phyloP scores from a whole-genome alignment of 2,888 invertebrate genomes.

The Branchipolynoe longqiensis region DNA sequence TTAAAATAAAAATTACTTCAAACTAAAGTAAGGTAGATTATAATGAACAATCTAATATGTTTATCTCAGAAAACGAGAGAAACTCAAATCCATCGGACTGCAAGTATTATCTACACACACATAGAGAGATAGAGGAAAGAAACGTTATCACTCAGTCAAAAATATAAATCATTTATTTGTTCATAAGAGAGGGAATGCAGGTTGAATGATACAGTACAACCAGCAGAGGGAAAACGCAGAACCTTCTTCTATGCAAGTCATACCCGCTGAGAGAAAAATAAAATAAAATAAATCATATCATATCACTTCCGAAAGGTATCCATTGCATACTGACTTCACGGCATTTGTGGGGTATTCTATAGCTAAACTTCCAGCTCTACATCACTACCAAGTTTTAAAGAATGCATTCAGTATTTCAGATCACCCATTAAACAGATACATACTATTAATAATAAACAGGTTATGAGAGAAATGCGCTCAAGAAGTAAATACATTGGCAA shows the following conservation, averaged over 20 bases:
- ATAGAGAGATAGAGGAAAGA: too few relatives aligned
- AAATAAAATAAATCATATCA: neutral
- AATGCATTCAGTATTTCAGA: neutral
- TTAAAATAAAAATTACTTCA: too few relatives aligned
- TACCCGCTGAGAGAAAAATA: constrained; percentile 1
- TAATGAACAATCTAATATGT: too few relatives aligned
- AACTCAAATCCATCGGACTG: too few relatives aligned
- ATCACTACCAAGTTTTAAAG: neutral
- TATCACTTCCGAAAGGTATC: neutral
- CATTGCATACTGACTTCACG: too few relatives aligned
- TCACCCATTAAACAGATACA: neutral
- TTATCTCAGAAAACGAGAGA: too few relatives aligned
- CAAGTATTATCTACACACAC: too few relatives aligned
- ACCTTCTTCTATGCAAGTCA: too few relatives aligned
- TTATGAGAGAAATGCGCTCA: too few relatives aligned
- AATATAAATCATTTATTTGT: constrained; percentile 41
- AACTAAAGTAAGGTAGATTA: too few relatives aligned
- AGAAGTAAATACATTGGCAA: too few relatives aligned
- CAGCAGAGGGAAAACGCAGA: neutral
- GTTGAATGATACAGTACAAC: constrained; percentile 35
- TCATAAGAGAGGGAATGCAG: constrained; percentile 35
- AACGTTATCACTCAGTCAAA: constrained; percentile 30
- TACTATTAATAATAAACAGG: too few relatives aligned
- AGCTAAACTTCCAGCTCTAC: neutral
- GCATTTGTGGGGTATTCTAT: neutral